A percentile compares a stretch with the other conserved stretches of the same genome.
phyloP scores from a whole-genome alignment of 2,113 vertebrate genomes.

The Upupa epops region DNA sequence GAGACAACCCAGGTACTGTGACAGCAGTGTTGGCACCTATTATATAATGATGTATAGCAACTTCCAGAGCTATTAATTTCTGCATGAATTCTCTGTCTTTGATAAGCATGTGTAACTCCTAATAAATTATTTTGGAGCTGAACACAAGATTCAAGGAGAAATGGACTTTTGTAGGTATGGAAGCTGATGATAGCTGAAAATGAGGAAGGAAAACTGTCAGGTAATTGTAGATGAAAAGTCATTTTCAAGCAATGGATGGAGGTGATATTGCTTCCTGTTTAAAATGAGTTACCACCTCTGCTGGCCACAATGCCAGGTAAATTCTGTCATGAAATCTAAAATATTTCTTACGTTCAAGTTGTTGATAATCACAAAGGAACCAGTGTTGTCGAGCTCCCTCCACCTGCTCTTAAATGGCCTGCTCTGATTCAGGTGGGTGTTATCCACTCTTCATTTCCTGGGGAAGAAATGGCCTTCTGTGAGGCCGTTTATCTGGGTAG shows the following conservation, averaged over 20 bases:
- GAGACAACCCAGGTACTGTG: neutral
- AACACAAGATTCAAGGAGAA: conserved; percentile 31
- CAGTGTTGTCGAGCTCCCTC: neutral
- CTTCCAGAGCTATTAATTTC: conserved; percentile 28
- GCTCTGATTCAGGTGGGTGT: neutral
- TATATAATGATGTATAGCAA: conserved; percentile 24
- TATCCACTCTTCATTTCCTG: conserved; percentile 19
- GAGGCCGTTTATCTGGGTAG: conserved; percentile 38
- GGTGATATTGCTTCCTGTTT: conserved; percentile 8
- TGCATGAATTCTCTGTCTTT: conserved; percentile 19
- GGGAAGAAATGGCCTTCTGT: conserved; percentile 12
- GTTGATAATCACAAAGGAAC: conserved; percentile 35
- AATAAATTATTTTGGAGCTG: conserved; percentile 21
- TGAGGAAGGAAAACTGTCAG: conserved; percentile 19
- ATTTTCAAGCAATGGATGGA: conserved; percentile 21
- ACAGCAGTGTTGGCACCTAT: neutral
- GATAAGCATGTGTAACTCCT: conserved; percentile 33
- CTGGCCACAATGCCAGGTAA: neutral
- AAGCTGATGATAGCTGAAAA: conserved; percentile 35
- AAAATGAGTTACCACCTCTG: conserved; percentile 29
- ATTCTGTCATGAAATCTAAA: conserved; percentile 19
- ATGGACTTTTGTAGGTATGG: neutral
- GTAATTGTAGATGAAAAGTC: conserved; percentile 31
- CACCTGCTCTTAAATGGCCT: conserved; percentile 30
- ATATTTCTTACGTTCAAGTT: neutral